Conservation (phyloP, 2,797 vertebrate genomes). For the Parambassis ranga region DNA sequence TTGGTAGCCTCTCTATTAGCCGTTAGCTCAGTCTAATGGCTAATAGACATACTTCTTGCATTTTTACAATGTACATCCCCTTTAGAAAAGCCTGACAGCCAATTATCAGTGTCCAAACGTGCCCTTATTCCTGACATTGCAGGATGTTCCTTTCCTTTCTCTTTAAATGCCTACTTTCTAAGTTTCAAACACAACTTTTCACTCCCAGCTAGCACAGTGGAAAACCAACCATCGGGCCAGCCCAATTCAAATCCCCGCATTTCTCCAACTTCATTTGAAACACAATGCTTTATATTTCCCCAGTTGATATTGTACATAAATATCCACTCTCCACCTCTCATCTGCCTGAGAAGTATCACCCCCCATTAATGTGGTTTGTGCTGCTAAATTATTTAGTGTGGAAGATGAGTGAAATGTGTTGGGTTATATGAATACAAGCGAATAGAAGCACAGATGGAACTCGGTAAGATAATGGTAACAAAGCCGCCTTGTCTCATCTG, state of each 20-base stretch:
- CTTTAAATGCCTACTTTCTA: neutral
- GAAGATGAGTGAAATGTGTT: constrained; percentile 76
- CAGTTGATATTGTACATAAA: constrained; percentile 66
- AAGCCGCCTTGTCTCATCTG: constrained; percentile 32
- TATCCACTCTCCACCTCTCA: constrained; percentile 67
- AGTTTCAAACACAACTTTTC: neutral
- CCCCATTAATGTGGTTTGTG: constrained; percentile 75
- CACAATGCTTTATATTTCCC: constrained; percentile 45
- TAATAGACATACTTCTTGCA: no score
- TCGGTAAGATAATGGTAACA: constrained; percentile 46
- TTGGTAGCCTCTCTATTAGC: no score
- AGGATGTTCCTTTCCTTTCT: neutral
- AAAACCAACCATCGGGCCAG: constrained; percentile 6
- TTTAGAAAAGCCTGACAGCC: no score
- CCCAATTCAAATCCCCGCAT: neutral
- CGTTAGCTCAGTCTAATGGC: no score
- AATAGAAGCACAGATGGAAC: constrained; percentile 43
- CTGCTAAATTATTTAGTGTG: constrained; percentile 75
- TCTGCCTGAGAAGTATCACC: constrained; percentile 56
- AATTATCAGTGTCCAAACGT: no score
- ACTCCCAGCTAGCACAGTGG: neutral
- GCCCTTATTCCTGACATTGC: no score
- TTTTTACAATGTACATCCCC: no score
- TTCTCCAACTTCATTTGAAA: constrained; percentile 56
- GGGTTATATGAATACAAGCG: constrained; percentile 70